Percentiles rank a stretch among this genome's conserved stretches.
Evolutionary conservation across 2,797 vertebrate species (phyloP).

Genomic region (Geotrypetes seraphini): DNA sequence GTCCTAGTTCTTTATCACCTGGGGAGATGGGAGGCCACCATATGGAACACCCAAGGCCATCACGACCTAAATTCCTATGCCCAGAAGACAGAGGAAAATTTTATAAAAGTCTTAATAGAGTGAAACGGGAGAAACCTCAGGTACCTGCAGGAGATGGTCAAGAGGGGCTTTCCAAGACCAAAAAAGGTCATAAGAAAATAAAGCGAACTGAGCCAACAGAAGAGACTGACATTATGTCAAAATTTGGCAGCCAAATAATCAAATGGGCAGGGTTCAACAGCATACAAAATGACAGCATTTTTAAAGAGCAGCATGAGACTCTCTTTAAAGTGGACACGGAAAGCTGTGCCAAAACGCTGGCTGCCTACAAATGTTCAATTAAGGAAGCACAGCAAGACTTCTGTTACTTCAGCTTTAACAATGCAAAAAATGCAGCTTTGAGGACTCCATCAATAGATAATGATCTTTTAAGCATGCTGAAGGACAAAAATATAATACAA

Average conservation of each 20-base stretch:
- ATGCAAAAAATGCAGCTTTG: slow-evolving; percentile 48
- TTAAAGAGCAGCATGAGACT: slow-evolving; percentile 43
- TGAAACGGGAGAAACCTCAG: no score
- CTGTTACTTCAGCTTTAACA: slow-evolving; percentile 54
- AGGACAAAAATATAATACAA: slow-evolving; percentile 50
- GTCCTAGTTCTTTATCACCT: no score
- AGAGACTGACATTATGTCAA: slow-evolving; percentile 40
- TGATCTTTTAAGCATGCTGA: slow-evolving; percentile 54
- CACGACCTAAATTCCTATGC: no score
- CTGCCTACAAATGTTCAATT: slow-evolving; percentile 54
- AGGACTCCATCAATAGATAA: slow-evolving; percentile 59
- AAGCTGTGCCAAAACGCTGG: slow-evolving; percentile 54
- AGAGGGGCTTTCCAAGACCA: no score
- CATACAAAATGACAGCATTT: slow-evolving; percentile 37
- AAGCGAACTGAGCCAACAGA: no score
- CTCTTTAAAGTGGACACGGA: slow-evolving; percentile 59
- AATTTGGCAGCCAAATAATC: slow-evolving; percentile 51
- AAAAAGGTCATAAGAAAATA: no score
- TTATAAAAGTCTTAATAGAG: no score
- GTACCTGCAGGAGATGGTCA: no score
- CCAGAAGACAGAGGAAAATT: no score
- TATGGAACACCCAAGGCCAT: no score
- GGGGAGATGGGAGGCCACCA: no score
- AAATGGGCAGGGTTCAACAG: slow-evolving; percentile 60
- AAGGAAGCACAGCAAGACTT: slow-evolving; percentile 45